Percentiles rank a stretch among this genome's conserved stretches.
Conservation (phyloP, 2,797 vertebrate genomes). For the Kryptolebias ocellatus region DNA sequence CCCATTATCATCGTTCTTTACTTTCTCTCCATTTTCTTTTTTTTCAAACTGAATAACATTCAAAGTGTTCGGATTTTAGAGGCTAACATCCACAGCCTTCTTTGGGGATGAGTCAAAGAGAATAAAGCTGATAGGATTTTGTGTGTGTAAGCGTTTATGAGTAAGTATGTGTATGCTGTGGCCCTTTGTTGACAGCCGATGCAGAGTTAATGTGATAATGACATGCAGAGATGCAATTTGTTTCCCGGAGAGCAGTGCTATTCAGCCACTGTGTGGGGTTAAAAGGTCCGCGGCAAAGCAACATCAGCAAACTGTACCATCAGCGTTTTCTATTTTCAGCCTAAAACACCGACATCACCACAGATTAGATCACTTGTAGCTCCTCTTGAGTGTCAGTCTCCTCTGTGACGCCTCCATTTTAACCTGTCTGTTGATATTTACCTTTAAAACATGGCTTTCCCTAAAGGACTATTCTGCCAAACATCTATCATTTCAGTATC, state of each 20-base stretch:
- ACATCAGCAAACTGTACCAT: constrained; percentile 40
- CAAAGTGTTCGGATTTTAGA: constrained; percentile 67
- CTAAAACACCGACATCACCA: constrained; percentile 22
- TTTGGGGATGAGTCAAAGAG: constrained; percentile 70
- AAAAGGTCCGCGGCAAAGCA: constrained; percentile 48
- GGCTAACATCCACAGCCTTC: constrained; percentile 67
- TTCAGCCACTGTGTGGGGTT: constrained; percentile 46
- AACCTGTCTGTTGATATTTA: constrained; percentile 19
- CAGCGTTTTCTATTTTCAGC: constrained; percentile 30
- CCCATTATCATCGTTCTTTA: constrained; percentile 43
- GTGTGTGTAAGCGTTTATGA: constrained; percentile 22
- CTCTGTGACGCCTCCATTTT: constrained; percentile 2
- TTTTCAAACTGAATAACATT: constrained; percentile 45
- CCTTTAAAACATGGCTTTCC: constrained; percentile 10
- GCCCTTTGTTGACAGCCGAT: constrained; percentile 65
- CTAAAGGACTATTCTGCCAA: constrained; percentile 4
- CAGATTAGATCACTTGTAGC: constrained; percentile 27
- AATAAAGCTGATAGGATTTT: constrained; percentile 44
- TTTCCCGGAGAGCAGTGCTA: constrained; percentile 43
- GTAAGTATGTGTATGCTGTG: constrained; percentile 12
- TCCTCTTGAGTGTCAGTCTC: constrained; percentile 19
- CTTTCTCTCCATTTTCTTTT: constrained; percentile 42
- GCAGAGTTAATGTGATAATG: constrained; percentile 71
- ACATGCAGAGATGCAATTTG: constrained; percentile 68
- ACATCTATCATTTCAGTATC: constrained; percentile 2